These are phyloP conservation scores for Microctonus aethiopoides DNA, from an alignment of 2,888 invertebrate genomes.

Conservation along the genomic window DNA sequence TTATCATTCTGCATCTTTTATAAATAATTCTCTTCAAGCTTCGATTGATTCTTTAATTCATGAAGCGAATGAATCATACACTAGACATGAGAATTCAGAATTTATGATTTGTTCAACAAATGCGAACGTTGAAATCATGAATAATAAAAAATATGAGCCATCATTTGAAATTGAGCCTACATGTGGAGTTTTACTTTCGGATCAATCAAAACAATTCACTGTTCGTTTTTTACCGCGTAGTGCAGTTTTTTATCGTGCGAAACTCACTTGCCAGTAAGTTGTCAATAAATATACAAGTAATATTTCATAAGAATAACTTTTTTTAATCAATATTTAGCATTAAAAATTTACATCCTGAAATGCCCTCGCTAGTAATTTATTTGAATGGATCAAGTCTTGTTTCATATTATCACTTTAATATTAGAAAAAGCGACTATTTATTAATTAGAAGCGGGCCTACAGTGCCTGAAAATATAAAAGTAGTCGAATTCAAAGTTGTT, in stretches of 20 bases:
- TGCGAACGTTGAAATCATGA: constrained; percentile 48
- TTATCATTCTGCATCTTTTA: neutral
- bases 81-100: neutral
- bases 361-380: constrained; percentile 53
- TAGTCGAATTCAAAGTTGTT: constrained; percentile 75
- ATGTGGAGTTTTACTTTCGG: constrained; percentile 67
- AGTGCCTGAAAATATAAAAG: constrained; percentile 68
- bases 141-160: constrained; percentile 53
- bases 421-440: constrained; percentile 76
- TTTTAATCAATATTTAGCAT: too few relatives aligned
- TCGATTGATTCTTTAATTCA: neutral
- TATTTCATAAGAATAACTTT: neutral
- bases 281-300: neutral
- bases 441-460: constrained; percentile 64
- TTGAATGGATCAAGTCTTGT: constrained; percentile 73
- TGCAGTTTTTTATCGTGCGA: constrained; percentile 70
- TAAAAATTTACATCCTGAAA: constrained; percentile 68
- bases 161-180: constrained; percentile 71
- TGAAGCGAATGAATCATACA: neutral
- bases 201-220: constrained; percentile 64
- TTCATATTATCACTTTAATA: constrained; percentile 78
- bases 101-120: neutral
- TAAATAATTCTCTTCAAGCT: neutral
- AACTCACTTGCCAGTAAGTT: constrained; percentile 68
- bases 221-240: constrained; percentile 72